Evolutionary conservation across 2,113 vertebrate genomes (phyloP), one percentile per base, ranked within the genome.

Genomic region (Callaeas wilsoni): DNA sequence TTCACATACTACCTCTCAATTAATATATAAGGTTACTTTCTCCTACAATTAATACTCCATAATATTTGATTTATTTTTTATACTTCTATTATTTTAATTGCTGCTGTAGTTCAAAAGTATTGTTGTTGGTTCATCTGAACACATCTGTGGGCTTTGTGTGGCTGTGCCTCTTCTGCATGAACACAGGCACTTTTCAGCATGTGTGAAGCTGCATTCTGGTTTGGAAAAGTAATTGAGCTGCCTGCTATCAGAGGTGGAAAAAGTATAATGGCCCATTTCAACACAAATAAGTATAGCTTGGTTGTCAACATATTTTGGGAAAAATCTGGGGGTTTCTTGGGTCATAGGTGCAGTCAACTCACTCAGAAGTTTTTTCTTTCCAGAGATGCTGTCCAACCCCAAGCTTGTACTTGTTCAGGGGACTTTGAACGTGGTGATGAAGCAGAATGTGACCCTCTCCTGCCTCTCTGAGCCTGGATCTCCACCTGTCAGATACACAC

Each of bases 381-480:
- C 85, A 96, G 96, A 57, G 32, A 10, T 33, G 46, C 41, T 78
- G 21, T 56, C 87, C 49, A 94, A 91, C 25, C 95, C 95, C n/a
- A 71, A 16, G 62, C 91, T 97, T 21, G 4, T 0, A n/a, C 23
- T 26, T n/a, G 44, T 46, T 41, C 71, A 93, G 26, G 44, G 74
- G 18, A 77, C 41, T 8, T 47, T 30, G 8, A 69, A 64, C 0
- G 89, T 97, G 27, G 37, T 13, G 42, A 84, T 89, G 70, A 97
- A 97, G 30, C 96, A 97, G 85, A 97, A 94, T 0, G 94, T 97
- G 65, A 97, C 80, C 49, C 78, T 98, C 25, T 88, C 49, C 53
- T 98, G 98, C 81, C 71, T 47, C 55, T 64, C 19, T 25, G 20
- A 80, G 49, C 92, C 89, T 47, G 89, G 26, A 22, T 80, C 80